Evolutionary conservation across 2,797 vertebrate species (phyloP).

Genomic region (Argya squamiceps): DNA sequence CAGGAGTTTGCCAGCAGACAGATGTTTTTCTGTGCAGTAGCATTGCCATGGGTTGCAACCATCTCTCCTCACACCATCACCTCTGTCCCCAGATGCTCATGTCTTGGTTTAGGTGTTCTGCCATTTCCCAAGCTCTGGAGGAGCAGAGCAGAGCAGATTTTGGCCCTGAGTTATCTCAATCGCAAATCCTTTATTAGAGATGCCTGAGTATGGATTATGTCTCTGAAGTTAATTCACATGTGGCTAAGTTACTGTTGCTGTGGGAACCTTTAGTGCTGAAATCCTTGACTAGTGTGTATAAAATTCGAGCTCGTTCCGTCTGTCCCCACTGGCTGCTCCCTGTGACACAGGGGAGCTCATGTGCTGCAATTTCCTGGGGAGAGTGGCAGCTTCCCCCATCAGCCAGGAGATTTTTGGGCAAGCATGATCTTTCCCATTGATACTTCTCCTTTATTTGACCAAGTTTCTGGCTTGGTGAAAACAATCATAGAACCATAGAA

Average conservation of each 20-base stretch:
- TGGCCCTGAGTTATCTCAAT: not conserved
- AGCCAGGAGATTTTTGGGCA: not conserved
- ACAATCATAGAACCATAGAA: not conserved
- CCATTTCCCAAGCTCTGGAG: not conserved
- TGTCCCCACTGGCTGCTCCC: not conserved
- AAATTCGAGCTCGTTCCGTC: slow-evolving; percentile 34
- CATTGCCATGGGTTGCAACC: not conserved
- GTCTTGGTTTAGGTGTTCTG: not conserved
- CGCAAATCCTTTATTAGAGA: not conserved
- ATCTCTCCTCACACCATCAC: not conserved
- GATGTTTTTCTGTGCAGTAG: not conserved
- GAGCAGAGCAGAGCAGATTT: not conserved
- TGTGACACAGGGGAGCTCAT: not conserved
- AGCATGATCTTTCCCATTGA: not conserved
- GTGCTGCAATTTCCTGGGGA: not conserved
- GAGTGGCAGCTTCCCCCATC: not conserved
- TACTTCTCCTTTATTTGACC: not conserved
- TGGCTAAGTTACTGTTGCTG: slow-evolving; percentile 69
- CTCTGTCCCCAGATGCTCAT: not conserved
- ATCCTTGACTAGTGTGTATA: slow-evolving; percentile 23
- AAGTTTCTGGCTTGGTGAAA: not conserved
- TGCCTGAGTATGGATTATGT: not conserved
- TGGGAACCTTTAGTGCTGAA: slow-evolving; percentile 60
- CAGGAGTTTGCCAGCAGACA: not conserved
- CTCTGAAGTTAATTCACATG: slow-evolving; percentile 56